These are phyloP conservation scores for Nomia melanderi DNA, from an alignment of 1,140 invertebrate genomes.

Conservation along the genomic window DNA sequence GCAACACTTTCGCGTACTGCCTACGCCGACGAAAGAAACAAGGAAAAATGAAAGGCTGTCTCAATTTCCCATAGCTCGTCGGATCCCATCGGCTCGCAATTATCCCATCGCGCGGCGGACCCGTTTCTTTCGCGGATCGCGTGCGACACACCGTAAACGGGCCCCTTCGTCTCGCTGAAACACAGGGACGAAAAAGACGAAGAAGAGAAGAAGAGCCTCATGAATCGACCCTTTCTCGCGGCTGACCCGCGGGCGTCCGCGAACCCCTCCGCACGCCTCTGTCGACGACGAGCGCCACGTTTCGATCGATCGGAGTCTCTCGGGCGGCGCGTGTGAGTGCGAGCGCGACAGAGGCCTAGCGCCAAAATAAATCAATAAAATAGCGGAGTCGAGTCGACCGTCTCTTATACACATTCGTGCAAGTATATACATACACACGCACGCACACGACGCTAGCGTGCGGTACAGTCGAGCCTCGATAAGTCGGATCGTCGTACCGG, in stretches of 20 bases:
- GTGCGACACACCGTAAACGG: not conserved
- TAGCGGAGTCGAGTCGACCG: conserved; percentile 48
- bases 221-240: conserved; percentile 21
- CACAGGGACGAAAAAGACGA: too few relatives aligned
- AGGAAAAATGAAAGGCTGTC: too few relatives aligned
- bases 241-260: not conserved
- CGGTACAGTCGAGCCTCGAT: too few relatives aligned
- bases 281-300: conserved; percentile 30
- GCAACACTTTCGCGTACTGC: not conserved
- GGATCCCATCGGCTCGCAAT: not conserved
- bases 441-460: not conserved
- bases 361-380: conserved; percentile 69
- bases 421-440: conserved; percentile 14
- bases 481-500: too few relatives aligned
- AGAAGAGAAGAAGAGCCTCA: too few relatives aligned
- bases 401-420: not conserved
- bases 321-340: too few relatives aligned
- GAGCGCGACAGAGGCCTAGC: conserved; percentile 42
- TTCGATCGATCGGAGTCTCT: conserved; percentile 60
- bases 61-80: not conserved
- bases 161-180: not conserved
- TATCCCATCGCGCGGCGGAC: not conserved
- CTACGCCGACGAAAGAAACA: too few relatives aligned
- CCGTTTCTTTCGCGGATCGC: not conserved
- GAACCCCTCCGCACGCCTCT: conserved; percentile 1